These are phyloP conservation scores for Ellobius talpinus DNA, from an alignment of 2,113 vertebrate genomes.

Conservation along the genomic window DNA sequence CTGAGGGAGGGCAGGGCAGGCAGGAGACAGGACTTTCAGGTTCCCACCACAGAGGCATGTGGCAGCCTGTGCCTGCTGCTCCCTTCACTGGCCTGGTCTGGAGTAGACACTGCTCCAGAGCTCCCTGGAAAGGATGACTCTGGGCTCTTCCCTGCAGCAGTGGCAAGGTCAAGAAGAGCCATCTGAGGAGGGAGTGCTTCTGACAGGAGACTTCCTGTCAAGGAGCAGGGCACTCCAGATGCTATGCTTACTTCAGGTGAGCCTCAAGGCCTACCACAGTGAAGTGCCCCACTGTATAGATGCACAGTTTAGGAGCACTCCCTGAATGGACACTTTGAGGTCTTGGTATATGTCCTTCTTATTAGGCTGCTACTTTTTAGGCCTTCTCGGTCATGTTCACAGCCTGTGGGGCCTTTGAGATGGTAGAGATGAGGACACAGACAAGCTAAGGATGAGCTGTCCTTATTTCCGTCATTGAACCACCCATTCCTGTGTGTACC, in stretches of 20 bases:
- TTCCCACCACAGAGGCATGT: neutral
- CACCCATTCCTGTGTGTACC: neutral
- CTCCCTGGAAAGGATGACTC: neutral
- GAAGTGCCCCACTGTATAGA: neutral
- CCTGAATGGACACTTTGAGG: neutral
- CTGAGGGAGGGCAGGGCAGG: neutral
- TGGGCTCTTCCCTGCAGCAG: neutral
- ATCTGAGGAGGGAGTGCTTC: neutral
- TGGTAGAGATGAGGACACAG: neutral
- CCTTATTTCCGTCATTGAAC: neutral
- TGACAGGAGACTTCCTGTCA: neutral
- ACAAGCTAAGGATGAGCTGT: neutral
- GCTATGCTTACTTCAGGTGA: neutral
- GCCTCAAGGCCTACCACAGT: neutral
- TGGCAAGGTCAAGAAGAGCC: neutral
- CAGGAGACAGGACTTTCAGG: slow-evolving; percentile 70
- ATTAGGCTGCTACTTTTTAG: neutral
- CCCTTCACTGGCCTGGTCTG: neutral
- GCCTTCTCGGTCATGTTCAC: neutral
- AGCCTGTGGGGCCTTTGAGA: neutral
- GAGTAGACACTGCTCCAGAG: fast-evolving
- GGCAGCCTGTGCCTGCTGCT: neutral
- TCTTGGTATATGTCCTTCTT: neutral
- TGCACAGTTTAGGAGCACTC: neutral
- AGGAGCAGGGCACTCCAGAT: neutral